A percentile compares a stretch with the other conserved stretches of the same genome.
Conservation (phyloP, 2,797 vertebrate genomes). For the Catamblyrhynchus diadema region DNA sequence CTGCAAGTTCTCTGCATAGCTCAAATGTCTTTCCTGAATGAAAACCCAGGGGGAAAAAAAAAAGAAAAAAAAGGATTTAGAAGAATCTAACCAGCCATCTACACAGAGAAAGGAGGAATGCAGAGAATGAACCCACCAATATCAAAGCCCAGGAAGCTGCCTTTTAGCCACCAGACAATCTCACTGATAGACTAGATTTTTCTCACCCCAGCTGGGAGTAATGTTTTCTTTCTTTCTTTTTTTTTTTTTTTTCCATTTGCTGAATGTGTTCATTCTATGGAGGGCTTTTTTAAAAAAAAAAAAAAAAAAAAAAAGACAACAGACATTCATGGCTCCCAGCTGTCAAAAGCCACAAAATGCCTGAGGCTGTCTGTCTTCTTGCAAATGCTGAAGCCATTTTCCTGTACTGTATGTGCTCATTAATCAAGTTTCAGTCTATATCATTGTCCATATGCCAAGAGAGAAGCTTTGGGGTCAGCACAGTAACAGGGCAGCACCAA, state of each 20-base stretch:
- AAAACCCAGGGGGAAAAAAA: not conserved
- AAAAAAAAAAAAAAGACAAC: conserved; percentile 22
- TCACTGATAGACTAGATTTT: conserved; percentile 53
- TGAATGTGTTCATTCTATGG: conserved; percentile 32
- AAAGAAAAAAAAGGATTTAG: not conserved
- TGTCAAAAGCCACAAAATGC: conserved; percentile 68
- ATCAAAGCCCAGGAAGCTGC: conserved; percentile 61
- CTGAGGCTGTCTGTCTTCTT: conserved; percentile 58
- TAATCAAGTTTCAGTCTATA: conserved; percentile 43
- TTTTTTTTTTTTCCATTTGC: not conserved
- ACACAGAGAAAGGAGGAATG: not conserved
- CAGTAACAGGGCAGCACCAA: not conserved
- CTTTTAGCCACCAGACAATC: conserved; percentile 57
- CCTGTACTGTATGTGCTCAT: conserved; percentile 34
- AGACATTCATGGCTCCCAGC: conserved; percentile 50
- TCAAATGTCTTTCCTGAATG: not conserved
- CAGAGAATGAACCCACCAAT: conserved; percentile 18
- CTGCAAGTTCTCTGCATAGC: not conserved
- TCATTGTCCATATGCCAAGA: not conserved
- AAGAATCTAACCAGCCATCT: not conserved
- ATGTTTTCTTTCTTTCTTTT: conserved; percentile 18
- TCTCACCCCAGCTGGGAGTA: conserved; percentile 55
- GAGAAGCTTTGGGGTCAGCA: not conserved
- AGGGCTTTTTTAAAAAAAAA: not conserved
- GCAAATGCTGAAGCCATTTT: conserved; percentile 51